Evolutionary conservation across 2,113 vertebrate species (phyloP).

Genomic region (Apus apus): DNA sequence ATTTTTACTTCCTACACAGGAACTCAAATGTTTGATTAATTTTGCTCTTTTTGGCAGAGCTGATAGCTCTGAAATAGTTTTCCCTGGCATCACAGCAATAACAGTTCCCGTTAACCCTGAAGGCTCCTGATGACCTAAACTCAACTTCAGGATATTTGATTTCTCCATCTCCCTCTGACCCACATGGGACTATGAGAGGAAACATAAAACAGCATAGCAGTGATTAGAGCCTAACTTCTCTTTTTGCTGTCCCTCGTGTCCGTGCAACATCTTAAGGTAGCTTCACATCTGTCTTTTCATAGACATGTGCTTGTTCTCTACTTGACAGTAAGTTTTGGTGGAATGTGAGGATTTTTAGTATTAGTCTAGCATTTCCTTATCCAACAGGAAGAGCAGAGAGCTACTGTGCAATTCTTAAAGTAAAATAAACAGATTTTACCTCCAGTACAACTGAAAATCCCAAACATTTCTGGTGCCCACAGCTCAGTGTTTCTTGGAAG

Average conservation of each 20-base stretch:
- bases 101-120: conserved; percentile 47
- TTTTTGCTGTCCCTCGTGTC: not conserved
- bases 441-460: not conserved
- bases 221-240: not conserved
- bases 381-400: not conserved
- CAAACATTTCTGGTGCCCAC: not conserved
- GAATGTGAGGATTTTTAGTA: not conserved
- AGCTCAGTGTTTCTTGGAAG: not conserved
- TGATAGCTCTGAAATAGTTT: conserved; percentile 58
- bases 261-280: not conserved
- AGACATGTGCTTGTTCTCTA: not conserved
- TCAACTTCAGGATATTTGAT: conserved; percentile 43
- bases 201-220: not conserved
- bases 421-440: not conserved
- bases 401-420: not conserved
- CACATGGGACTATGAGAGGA: not conserved
- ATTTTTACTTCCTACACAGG: conserved; percentile 71
- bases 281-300: not conserved
- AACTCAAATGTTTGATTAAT: conserved; percentile 70
- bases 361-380: not conserved
- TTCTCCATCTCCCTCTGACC: not conserved
- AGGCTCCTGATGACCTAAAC: conserved; percentile 40
- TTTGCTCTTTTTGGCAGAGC: conserved; percentile 67
- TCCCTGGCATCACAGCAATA: conserved; percentile 63
- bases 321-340: not conserved